phyloP scores from a whole-genome alignment of 2,797 vertebrate species.

The Eutrigla gurnardus region DNA sequence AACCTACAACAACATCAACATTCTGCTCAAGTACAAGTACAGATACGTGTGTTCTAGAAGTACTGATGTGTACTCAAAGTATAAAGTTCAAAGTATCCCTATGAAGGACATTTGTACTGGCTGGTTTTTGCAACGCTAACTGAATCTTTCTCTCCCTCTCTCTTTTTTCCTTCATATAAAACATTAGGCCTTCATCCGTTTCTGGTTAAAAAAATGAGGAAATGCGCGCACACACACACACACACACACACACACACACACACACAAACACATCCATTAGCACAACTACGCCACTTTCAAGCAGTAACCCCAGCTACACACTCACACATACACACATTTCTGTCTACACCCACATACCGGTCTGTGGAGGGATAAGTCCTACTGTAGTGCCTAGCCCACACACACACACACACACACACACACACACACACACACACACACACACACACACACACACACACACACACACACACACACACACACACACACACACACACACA shows the following conservation, averaged over 20 bases:
- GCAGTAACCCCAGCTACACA: conserved; percentile 17
- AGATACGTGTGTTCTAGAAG: no score
- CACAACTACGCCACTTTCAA: conserved; percentile 31
- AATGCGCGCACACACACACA: conserved; percentile 1
- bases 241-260: neutral
- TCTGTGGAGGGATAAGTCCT: neutral
- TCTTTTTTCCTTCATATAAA: conserved; percentile 17
- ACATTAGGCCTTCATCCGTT: neutral
- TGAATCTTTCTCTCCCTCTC: neutral
- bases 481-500: neutral
- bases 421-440: conserved; percentile 17
- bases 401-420: neutral
- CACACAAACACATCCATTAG: conserved; percentile 14
- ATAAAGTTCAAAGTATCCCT: no score
- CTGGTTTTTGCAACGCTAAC: no score
- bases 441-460: conserved; percentile 5
- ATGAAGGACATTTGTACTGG: no score
- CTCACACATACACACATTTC: conserved; percentile 30
- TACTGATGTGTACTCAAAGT: no score
- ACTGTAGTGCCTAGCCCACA: neutral
- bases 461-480: neutral
- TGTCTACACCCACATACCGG: conserved; percentile 30
- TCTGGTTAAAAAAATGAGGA: conserved; percentile 1
- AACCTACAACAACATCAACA: neutral
- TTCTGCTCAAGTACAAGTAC: neutral